A percentile compares a stretch with the other conserved stretches of the same genome.
Evolutionary conservation across 2,888 invertebrate genomes (phyloP).

Genomic region (Pollenia labialis): DNA sequence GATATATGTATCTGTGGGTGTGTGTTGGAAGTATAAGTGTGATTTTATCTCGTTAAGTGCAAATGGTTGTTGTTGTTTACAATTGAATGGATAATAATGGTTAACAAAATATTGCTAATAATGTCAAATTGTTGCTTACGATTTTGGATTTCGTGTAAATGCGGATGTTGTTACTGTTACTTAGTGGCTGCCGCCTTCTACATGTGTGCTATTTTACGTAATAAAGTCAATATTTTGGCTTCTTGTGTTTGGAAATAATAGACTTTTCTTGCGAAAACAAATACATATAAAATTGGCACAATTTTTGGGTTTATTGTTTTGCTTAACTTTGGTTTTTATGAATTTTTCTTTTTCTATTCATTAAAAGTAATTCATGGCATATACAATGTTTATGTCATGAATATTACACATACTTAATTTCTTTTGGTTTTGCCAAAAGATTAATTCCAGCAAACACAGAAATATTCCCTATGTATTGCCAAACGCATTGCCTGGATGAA

Average conservation of each 20-base stretch:
- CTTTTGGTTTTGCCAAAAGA: constrained; percentile 41
- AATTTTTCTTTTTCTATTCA: background rate
- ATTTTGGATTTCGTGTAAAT: background rate
- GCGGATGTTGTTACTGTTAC: background rate
- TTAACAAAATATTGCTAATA: constrained; percentile 36
- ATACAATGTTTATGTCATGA: background rate
- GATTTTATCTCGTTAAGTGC: constrained; percentile 23
- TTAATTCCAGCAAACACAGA: no score
- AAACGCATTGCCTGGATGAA: no score
- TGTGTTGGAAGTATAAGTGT: background rate
- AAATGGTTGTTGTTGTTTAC: constrained; percentile 39
- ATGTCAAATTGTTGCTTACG: constrained; percentile 9
- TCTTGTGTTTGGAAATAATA: constrained; percentile 12
- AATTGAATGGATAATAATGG: constrained; percentile 23
- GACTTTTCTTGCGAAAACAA: background rate
- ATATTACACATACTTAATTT: constrained; percentile 15
- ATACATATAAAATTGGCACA: background rate
- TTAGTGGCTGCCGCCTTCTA: background rate
- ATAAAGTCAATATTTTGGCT: constrained; percentile 22
- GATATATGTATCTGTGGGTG: background rate
- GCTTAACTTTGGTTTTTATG: no score
- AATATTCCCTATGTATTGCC: no score
- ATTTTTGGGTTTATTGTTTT: background rate
- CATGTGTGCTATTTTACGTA: background rate
- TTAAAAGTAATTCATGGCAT: constrained; percentile 20